Evolutionary conservation across 2,888 invertebrate species (phyloP).

Genomic region (Cryptus armator): DNA sequence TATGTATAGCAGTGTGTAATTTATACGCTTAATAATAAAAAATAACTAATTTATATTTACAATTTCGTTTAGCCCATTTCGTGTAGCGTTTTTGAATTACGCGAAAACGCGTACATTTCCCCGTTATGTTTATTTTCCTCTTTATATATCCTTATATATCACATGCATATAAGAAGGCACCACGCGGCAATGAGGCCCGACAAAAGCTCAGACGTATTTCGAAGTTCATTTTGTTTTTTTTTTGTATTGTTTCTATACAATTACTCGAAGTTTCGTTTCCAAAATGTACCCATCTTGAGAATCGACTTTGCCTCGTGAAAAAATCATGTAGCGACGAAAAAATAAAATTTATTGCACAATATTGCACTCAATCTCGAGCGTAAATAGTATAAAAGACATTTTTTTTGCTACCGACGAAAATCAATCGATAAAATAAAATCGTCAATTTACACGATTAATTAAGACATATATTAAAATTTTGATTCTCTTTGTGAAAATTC

Average conservation of each 20-base stretch:
- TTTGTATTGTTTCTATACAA: constrained; percentile 2
- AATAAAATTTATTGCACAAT: constrained; percentile 36
- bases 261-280: constrained; percentile 15
- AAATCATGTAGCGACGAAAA: constrained; percentile 26
- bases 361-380: constrained; percentile 48
- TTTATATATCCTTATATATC: constrained; percentile 77
- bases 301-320: constrained; percentile 19
- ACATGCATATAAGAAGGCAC: constrained; percentile 80
- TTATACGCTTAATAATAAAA: constrained; percentile 23
- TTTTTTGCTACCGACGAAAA: constrained; percentile 37
- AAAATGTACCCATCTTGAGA: constrained; percentile 29
- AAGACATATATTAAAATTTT: constrained; percentile 76
- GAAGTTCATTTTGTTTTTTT: background rate
- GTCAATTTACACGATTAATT: constrained; percentile 50
- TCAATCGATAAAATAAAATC: background rate
- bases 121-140: constrained; percentile 57
- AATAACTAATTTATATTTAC: constrained; percentile 32
- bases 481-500: constrained; percentile 69
- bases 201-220: constrained; percentile 55
- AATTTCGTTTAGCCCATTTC: constrained; percentile 67
- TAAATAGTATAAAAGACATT: constrained; percentile 29
- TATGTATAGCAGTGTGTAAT: constrained; percentile 56
- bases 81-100: constrained; percentile 24
- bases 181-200: constrained; percentile 64
- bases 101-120: constrained; percentile 20